Evolutionary conservation across 1,140 invertebrate genomes (phyloP), one percentile per base, ranked within the genome.

Genomic region (Thrips palmi): DNA sequence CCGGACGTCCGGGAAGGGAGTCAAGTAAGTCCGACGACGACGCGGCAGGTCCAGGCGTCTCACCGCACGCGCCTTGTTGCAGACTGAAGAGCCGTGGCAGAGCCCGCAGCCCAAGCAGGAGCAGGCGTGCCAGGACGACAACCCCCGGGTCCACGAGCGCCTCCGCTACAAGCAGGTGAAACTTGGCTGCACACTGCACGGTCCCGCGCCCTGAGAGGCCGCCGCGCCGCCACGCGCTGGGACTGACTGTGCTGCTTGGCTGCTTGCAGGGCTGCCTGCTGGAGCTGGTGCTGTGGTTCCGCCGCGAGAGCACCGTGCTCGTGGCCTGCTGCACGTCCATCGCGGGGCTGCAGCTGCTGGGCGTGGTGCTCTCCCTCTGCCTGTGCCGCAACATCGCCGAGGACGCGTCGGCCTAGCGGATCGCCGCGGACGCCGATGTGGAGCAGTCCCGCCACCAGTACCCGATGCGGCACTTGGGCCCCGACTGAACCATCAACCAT

Each of bases 41-140:
- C n/a, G n/a, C n/a, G n/a, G n/a, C n/a, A n/a, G n/a, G n/a, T n/a
- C n/a, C n/a, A n/a, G n/a, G n/a, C n/a, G n/a, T n/a, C n/a, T n/a
- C n/a, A n/a, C n/a, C n/a, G n/a, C n/a, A n/a, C n/a, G n/a, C n/a
- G n/a, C 17, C n/a, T 42, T 17, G 28, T 28, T 12, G 27, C n/a
- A 40, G 14, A 39, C 37, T 36, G 39, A 40, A n/a, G 44, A 50
- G 10, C 37, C 47, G 2, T 50, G 49, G 49, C 34, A 41, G 22
- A 47, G 42, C 10, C 46, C 49, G 3, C 27, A 34, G 17, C 39
- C 40, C 27, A 37, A 19, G 11, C 35, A 47, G 27, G 19, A 33
- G 5, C 6, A 12, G 2, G 39, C 22, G 33, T 47, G 46, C 23
- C 44, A 45, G 33, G 23, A 22, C 22, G 27, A 18, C 18, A 35